phyloP scores from a whole-genome alignment of 2,888 invertebrate genomes.

The Thereva nobilitata region DNA sequence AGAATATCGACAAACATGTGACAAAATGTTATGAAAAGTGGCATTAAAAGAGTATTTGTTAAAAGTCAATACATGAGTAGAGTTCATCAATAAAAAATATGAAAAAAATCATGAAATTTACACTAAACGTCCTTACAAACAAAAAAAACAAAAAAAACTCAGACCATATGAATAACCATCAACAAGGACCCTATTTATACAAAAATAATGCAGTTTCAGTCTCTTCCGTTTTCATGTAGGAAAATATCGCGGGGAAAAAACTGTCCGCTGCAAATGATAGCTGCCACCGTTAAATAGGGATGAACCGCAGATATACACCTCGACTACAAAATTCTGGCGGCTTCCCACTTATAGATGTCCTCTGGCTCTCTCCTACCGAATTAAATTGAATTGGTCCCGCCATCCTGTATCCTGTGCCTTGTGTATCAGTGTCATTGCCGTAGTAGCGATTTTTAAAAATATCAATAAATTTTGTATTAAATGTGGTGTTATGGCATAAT shows the following conservation, averaged over 20 bases:
- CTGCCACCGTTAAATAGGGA: constrained; percentile 26
- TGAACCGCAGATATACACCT: constrained; percentile 28
- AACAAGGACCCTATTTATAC: background rate
- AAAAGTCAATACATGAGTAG: no score
- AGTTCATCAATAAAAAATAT: no score
- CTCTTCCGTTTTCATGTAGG: background rate
- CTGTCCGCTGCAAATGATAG: constrained; percentile 24
- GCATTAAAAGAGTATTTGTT: no score
- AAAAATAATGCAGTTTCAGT: constrained; percentile 1
- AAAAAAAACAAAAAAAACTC: no score
- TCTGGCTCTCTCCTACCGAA: constrained; percentile 6
- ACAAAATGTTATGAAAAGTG: no score
- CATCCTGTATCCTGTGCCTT: background rate
- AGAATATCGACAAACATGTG: no score
- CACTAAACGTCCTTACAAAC: no score
- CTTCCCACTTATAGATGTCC: constrained; percentile 10
- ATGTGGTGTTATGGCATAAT: constrained; percentile 40
- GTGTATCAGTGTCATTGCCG: constrained; percentile 4
- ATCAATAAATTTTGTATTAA: constrained; percentile 41
- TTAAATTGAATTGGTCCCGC: no score
- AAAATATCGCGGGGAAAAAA: background rate
- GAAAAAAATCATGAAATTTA: no score
- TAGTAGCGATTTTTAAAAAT: constrained; percentile 28
- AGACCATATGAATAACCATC: no score
- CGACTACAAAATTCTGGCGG: constrained; percentile 27